A percentile compares a stretch with the other conserved stretches of the same genome.
Conservation (phyloP, 2,888 invertebrate species). For the Idaea aversata region DNA sequence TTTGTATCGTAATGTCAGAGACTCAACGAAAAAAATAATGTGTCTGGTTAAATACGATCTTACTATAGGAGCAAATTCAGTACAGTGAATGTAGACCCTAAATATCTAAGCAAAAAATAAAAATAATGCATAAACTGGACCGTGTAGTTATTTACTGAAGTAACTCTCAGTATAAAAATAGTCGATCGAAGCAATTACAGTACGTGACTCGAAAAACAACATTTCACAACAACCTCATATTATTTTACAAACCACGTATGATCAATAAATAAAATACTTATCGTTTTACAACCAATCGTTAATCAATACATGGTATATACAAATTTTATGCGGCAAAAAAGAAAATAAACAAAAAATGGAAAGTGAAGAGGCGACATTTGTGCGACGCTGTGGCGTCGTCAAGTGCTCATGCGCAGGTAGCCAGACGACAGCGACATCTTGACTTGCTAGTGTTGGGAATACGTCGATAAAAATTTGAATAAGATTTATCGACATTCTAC, state of each 20-base stretch:
- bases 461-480: not conserved
- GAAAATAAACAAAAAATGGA: constrained; percentile 26
- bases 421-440: constrained; percentile 25
- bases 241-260: not conserved
- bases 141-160: not conserved
- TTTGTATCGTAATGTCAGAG: not conserved
- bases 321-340: constrained; percentile 33
- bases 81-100: not conserved
- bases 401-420: constrained; percentile 54
- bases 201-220: not conserved
- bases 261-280: constrained; percentile 20
- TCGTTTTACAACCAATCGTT: constrained; percentile 27
- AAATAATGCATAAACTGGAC: not conserved
- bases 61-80: too few relatives aligned
- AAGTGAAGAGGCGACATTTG: constrained; percentile 42
- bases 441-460: constrained; percentile 26
- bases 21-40: not conserved
- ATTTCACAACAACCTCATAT: not conserved
- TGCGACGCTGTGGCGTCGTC: constrained; percentile 52
- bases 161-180: not conserved
- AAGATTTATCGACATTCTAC: not conserved
- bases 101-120: not conserved
- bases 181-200: not conserved
- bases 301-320: constrained; percentile 28
- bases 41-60: too few relatives aligned